Evolutionary conservation across 1,140 invertebrate species (phyloP), one percentile per base, ranked within the genome.

Genomic region (Reticulitermes speratus): DNA sequence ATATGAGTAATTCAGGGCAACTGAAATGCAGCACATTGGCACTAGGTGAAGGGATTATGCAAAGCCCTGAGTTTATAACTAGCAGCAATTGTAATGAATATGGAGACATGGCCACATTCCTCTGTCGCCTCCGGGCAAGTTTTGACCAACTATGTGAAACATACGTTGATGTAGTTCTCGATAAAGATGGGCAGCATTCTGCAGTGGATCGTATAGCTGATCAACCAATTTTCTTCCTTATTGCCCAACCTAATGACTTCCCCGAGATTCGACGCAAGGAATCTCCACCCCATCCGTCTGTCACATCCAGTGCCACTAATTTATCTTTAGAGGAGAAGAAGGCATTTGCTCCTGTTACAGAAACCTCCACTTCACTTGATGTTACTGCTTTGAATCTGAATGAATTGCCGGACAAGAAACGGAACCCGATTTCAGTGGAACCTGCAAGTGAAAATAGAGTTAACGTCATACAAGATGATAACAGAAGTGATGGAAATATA

Each of bases 201-300:
- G 91, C 91, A 16, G 91, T 93, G 1, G 94, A 95, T 87, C 90
- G 89, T 44, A 93, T 95, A 87, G 91, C 92, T 0, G 92, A 94
- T 85, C 92, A 93, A 85, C 93, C 94, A 14, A 92, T 95, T 5
- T 95, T 95, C 86, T 92, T 95, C 55, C 88, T 95, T 9, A 92
- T 94, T 6, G 93, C 94, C 0, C 93, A 94, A 87, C 92, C 93
- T 5, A 94, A 95, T 84, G 94, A 95, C 52, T 92, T 93, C 85
- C 90, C 92, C 0, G 93, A 93, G 86, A 90, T 93, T 19, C 90
- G 89, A 38, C 89, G 89, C 52, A 90, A 90, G 59, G 90, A 90
- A 75, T 75, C 86, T 45, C 84, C 38, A 12, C 82, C 83, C 16
- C 48, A 14, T 25, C 23, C 85, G 0, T 85, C 84, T 23, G 59